A percentile compares a stretch with the other conserved stretches of the same genome.
Evolutionary conservation across 2,797 vertebrate genomes (phyloP).

Genomic region (Pipistrellus nathusii): DNA sequence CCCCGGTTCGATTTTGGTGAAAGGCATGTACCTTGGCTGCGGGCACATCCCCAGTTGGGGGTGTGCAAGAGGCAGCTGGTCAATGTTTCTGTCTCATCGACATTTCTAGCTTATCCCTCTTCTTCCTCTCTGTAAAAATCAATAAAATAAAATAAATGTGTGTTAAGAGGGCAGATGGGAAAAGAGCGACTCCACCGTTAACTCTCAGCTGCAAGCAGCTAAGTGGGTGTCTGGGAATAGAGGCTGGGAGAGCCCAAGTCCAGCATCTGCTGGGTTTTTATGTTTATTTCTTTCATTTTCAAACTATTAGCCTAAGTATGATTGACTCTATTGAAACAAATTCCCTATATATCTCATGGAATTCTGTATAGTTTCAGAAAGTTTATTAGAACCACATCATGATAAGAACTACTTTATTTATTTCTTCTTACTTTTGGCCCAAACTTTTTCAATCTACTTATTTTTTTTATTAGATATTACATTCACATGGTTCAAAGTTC

Average conservation of each 20-base stretch:
- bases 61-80: no score
- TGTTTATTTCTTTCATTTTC: background rate
- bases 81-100: no score
- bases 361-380: background rate
- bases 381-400: background rate
- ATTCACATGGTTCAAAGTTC: background rate
- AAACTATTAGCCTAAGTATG: background rate
- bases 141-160: background rate
- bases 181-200: background rate
- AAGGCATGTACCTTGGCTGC: no score
- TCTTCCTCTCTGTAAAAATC: no score
- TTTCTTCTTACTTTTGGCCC: constrained; percentile 5
- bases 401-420: background rate
- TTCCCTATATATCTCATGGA: background rate
- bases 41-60: no score
- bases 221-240: background rate
- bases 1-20: no score
- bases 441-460: background rate
- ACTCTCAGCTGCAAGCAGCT: background rate
- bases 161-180: background rate
- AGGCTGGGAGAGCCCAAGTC: no score
- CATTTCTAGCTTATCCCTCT: no score
- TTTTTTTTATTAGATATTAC: background rate
- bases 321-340: background rate
- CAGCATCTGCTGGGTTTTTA: background rate